Conservation (phyloP, 1,140 invertebrate genomes). For the Ditylenchus dipsaci region DNA sequence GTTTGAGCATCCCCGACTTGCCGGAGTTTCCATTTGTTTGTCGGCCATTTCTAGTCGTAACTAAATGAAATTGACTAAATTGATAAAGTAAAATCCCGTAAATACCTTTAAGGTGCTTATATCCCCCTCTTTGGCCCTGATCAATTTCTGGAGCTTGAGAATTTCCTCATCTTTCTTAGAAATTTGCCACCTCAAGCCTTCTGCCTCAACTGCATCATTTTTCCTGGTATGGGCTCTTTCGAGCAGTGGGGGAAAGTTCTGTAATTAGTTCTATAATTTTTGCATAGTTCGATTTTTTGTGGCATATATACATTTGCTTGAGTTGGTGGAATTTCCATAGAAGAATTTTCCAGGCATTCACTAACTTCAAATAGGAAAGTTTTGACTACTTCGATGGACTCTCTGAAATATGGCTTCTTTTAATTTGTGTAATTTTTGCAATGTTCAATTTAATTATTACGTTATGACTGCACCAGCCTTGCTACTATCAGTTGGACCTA, state of each 20-base stretch:
- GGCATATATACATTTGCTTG: conserved; percentile 6
- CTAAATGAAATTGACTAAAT: conserved; percentile 10
- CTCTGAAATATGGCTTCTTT: background rate
- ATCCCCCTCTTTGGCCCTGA: conserved; percentile 28
- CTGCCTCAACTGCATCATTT: conserved; percentile 52
- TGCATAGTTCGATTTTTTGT: background rate
- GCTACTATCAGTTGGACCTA: conserved; percentile 39
- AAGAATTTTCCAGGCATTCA: conserved; percentile 26
- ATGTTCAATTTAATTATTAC: background rate
- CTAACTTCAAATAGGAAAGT: conserved; percentile 15
- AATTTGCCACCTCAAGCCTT: conserved; percentile 54
- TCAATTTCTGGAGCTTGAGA: conserved; percentile 30
- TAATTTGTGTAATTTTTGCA: background rate
- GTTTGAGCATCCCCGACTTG: conserved; percentile 8
- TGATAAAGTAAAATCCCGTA: too few relatives aligned
- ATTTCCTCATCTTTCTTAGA: conserved; percentile 56
- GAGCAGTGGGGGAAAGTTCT: conserved; percentile 37
- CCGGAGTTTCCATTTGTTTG: conserved; percentile 19
- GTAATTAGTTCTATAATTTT: conserved; percentile 1
- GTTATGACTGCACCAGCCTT: conserved; percentile 26
- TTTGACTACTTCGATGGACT: conserved; percentile 8
- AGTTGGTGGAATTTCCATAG: conserved; percentile 33
- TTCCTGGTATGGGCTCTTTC: conserved; percentile 52
- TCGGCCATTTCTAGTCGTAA: conserved; percentile 33
- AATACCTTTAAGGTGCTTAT: conserved; percentile 39